Evolutionary conservation across 2,888 invertebrate genomes (phyloP).

Genomic region (Brenthis hecate): DNA sequence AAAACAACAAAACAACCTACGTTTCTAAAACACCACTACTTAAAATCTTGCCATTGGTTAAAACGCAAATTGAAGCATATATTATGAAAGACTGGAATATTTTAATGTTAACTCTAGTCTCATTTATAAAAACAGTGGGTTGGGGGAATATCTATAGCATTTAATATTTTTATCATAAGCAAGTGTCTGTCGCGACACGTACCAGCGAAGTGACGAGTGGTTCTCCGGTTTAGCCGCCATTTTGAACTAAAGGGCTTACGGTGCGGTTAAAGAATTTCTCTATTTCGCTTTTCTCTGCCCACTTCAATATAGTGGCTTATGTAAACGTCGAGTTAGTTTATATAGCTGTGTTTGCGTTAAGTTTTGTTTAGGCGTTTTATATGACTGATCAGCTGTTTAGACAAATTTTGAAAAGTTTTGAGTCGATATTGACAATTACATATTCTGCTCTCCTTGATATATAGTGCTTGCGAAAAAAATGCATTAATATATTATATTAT

Average conservation of each 20-base stretch:
- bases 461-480: too few species aligned
- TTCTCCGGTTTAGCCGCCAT: constrained; percentile 58
- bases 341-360: constrained; percentile 5
- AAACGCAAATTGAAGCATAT: constrained; percentile 10
- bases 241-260: constrained; percentile 58
- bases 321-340: constrained; percentile 29
- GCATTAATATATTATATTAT: too few species aligned
- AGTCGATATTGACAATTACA: too few species aligned
- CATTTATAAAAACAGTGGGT: constrained; percentile 26
- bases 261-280: constrained; percentile 50
- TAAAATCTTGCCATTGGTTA: constrained; percentile 1
- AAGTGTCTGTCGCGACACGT: constrained; percentile 60
- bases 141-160: constrained; percentile 35
- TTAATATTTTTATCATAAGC: constrained; percentile 43
- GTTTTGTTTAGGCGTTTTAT: not conserved
- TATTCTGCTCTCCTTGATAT: too few species aligned
- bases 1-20: too few species aligned
- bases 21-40: too few species aligned
- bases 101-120: constrained; percentile 19
- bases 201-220: constrained; percentile 54
- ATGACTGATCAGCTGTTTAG: not conserved
- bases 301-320: constrained; percentile 46
- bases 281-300: constrained; percentile 49
- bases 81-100: constrained; percentile 4
- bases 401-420: not conserved